Evolutionary conservation across 1,140 invertebrate genomes (phyloP), one percentile per base, ranked within the genome.

Genomic region (Lepidurus packardi): DNA sequence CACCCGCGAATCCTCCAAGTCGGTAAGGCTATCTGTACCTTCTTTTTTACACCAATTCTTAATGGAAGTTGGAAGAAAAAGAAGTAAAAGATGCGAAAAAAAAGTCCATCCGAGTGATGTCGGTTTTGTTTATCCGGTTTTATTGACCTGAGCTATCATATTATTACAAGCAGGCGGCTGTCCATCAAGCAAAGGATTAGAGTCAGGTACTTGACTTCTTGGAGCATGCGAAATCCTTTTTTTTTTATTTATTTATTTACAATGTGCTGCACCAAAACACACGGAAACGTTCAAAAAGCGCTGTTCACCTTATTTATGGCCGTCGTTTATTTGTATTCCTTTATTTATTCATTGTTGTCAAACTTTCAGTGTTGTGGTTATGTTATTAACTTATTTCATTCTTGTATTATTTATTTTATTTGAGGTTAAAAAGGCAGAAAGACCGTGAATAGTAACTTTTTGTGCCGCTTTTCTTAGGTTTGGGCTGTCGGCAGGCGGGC

Each of bases 171-270:
- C 84, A 92, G 91, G 89, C 92, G 92, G 90, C 92, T 92, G 85
- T 91, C 91, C 85, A 89, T 92, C 84, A 91, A 92, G 89, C 92
- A 93, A 88, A 92, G 92, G 92, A 93, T 94, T 87, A 90, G 90
- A 89, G 91, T 94, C 90, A 94, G 93, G 93, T 94, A 94, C 93
- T 88, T 87, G 84, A 82, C 76, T 42, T 21, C 42, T 45, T n/a
- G n/a, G 41, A 6, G 42, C 34, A 34, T 34, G 47, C 25, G 11
- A 6, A 77, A 43, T 77, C 21, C 2, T 77, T 25, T 25, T 75
- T 24, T 75, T n/a, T 65, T 3, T 13, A 13, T 65, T 13, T 65
- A 41, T 25, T 75, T 11, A 41, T n/a, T 75, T 75, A 16, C 21
- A n/a, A 8, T 16, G 10, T 74, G 11, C 21, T 25, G 34, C 73